Base-by-base conservation (phyloP, 2,888 invertebrate genomes). In the Troides oblongomaculatus region DNA sequence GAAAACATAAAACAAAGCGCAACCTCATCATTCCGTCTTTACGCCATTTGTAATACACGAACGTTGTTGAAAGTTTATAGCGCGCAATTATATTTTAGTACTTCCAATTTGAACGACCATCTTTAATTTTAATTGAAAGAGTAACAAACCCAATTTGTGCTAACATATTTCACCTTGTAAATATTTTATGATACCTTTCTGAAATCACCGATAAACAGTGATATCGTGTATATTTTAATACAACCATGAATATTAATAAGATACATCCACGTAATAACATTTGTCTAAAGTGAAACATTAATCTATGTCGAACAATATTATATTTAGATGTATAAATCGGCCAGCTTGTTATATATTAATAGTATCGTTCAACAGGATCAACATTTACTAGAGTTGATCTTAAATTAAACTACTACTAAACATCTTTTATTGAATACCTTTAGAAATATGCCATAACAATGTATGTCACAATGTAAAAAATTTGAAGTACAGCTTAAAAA, bases 11-110 rank as follows among this genome's bases (percentile, higher is more conserved):
- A 78, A 64, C 74, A 72, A 73, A 73, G 64, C 68, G 76, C 66
- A 71, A 65, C 65, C 73, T 74, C 76, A 73, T 73, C 73, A 76
- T 75, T 73, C 80, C 75, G 21, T 58, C 57, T 62, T 62, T 43
- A 46, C 53, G 46, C 8, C 50, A 39, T 59, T 53, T 68, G 30
- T 60, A 60, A n/a, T 30, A 46, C 69, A 43, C 36, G n/a, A 36
- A 68, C 30, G 17, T 65, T 62, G 62, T 62, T 50, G 62, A 62
- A 62, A 62, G 17, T 50, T 62, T 62, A n/a, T 39, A 60, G 30
- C n/a, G 30, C 36, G 69, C 77, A 72, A 76, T 79, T 79, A 79
- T 76, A 72, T 75, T 67, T 53, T 70, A 76, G 69, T 71, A 74
- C 71, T 74, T 70, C 69, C 74, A 72, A 76, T 78, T 73, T 76